phyloP scores from a whole-genome alignment of 2,888 invertebrate genomes.

The Scaptomyza caliginosa region DNA sequence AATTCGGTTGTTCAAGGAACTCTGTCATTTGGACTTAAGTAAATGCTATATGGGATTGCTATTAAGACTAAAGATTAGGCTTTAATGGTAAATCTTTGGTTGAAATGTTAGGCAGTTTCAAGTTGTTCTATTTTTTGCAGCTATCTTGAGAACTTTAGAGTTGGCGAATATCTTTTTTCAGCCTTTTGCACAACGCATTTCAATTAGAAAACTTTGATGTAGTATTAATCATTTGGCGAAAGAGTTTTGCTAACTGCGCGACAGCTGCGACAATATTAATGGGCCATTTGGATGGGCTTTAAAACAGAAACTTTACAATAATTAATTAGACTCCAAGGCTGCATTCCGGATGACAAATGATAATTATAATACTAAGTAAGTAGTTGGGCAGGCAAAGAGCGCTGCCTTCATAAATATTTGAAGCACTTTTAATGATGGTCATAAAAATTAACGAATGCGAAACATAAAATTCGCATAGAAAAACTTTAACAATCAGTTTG shows the following conservation, averaged over 20 bases:
- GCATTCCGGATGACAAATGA: conserved; percentile 71
- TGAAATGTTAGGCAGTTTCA: not conserved
- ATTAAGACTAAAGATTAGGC: conserved; percentile 19
- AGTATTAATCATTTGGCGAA: conserved; percentile 67
- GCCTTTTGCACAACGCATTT: conserved; percentile 25
- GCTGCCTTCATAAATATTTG: conserved; percentile 12
- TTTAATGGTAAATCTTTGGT: not conserved
- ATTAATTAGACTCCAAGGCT: conserved; percentile 67
- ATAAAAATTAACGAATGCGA: conserved; percentile 62
- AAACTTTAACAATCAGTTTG: conserved; percentile 21
- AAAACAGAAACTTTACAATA: conserved; percentile 73
- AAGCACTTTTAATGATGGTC: conserved; percentile 68
- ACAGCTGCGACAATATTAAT: conserved; percentile 78
- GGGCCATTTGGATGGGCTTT: conserved; percentile 46
- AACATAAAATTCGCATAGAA: conserved; percentile 31
- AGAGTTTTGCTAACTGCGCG: conserved; percentile 47
- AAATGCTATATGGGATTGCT: conserved; percentile 3
- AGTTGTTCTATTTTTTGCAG: no score
- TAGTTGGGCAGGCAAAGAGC: conserved; percentile 37
- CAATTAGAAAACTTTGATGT: conserved; percentile 61
- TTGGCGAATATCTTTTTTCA: not conserved
- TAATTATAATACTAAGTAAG: conserved; percentile 60
- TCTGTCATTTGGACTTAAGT: not conserved
- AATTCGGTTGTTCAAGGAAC: conserved; percentile 3
- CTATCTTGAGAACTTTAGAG: not conserved